Evolutionary conservation across 2,797 vertebrate species (phyloP).

Genomic region (Crax fasciolata): DNA sequence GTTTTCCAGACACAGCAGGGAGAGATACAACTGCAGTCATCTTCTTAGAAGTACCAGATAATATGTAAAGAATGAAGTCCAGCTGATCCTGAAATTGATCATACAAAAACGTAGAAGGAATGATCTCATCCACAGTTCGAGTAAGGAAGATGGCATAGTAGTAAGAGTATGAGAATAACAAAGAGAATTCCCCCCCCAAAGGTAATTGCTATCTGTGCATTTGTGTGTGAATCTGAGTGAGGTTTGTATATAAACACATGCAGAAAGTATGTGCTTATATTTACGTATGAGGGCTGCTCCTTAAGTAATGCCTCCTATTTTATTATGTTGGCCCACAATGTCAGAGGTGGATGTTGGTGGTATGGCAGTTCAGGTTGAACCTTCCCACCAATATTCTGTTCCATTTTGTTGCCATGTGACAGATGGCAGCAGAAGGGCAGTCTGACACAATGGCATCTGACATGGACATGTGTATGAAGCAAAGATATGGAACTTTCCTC

Average conservation of each 20-base stretch:
- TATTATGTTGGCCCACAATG: no score
- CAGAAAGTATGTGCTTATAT: slow-evolving; percentile 7
- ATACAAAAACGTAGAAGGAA: not conserved
- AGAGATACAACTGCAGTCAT: not conserved
- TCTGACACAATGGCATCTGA: no score
- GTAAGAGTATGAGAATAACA: not conserved
- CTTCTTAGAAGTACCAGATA: not conserved
- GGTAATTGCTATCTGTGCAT: not conserved
- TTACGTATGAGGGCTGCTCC: not conserved
- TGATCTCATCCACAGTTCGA: not conserved
- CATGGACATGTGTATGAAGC: no score
- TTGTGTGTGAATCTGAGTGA: slow-evolving; percentile 24
- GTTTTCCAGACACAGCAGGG: not conserved
- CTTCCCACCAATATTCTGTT: no score
- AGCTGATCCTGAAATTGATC: not conserved
- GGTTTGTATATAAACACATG: not conserved
- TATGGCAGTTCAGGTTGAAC: no score
- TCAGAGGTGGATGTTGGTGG: no score
- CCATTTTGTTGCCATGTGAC: no score
- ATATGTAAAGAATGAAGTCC: not conserved
- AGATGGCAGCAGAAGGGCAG: no score
- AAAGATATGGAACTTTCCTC: no score
- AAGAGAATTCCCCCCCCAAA: slow-evolving; percentile 1
- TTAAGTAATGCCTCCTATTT: no score
- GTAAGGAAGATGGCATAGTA: not conserved